Conservation (phyloP, 1,140 invertebrate species). For the Scaptodrosophila lebanonensis region DNA sequence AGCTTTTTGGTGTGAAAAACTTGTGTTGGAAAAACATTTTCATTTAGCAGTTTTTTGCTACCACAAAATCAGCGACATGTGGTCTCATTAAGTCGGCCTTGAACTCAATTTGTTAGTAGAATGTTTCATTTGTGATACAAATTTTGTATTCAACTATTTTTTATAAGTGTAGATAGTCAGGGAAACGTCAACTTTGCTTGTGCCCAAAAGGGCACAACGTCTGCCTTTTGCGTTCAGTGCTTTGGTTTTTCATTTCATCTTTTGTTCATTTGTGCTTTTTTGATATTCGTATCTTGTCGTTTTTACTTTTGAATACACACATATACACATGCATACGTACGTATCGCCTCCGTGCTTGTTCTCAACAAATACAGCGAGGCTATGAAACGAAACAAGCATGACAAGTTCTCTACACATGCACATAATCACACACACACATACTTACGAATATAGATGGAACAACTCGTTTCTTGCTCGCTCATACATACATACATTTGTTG, state of each 20-base stretch:
- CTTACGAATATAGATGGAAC: background rate
- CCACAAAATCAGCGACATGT: slow-evolving; percentile 21
- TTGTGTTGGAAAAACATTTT: slow-evolving; percentile 54
- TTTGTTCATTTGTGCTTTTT: slow-evolving; percentile 44
- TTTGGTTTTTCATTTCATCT: slow-evolving; percentile 42
- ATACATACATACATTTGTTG: too few relatives aligned
- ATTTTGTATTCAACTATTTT: too few relatives aligned
- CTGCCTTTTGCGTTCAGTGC: slow-evolving; percentile 25
- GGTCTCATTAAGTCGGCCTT: slow-evolving; percentile 60
- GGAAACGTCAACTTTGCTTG: slow-evolving; percentile 1
- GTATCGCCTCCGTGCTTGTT: slow-evolving; percentile 23
- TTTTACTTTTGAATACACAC: background rate
- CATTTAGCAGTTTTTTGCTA: slow-evolving; percentile 34
- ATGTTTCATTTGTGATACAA: too few relatives aligned
- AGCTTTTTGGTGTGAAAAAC: slow-evolving; percentile 63
- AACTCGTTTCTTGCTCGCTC: slow-evolving; percentile 51
- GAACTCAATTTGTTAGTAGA: slow-evolving; percentile 68
- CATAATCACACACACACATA: background rate
- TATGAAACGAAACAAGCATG: slow-evolving; percentile 57
- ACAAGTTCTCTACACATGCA: slow-evolving; percentile 41
- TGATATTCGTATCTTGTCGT: slow-evolving; percentile 13
- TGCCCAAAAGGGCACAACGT: slow-evolving; percentile 29
- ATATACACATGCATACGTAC: slow-evolving; percentile 27
- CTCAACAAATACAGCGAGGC: slow-evolving; percentile 12
- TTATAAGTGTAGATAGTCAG: too few relatives aligned